Conservation (phyloP, 2,113 vertebrate genomes). For the Corythaixoides concolor region DNA sequence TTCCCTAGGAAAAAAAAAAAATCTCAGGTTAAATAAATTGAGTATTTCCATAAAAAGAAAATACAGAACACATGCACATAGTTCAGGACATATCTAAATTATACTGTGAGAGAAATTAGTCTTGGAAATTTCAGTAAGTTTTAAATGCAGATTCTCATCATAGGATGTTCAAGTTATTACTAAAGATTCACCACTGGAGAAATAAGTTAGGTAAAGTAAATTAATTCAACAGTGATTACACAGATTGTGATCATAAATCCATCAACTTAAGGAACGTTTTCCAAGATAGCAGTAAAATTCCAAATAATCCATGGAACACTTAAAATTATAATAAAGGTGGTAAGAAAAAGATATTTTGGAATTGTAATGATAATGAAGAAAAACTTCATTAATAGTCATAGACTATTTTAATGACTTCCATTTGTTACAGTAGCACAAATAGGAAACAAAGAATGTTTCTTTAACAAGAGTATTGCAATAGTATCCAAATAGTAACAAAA, state of each 20-base stretch:
- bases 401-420: neutral
- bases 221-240: neutral
- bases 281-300: neutral
- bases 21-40: neutral
- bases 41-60: slow-evolving; percentile 9
- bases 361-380: neutral
- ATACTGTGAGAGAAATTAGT: neutral
- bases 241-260: neutral
- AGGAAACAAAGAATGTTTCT: neutral
- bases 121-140: neutral
- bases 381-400: neutral
- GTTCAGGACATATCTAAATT: neutral
- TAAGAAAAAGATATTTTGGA: neutral
- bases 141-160: slow-evolving; percentile 14
- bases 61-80: neutral
- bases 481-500: neutral
- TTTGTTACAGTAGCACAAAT: neutral
- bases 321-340: neutral
- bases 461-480: neutral
- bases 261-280: neutral
- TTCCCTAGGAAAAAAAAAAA: neutral
- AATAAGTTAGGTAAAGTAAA: slow-evolving; percentile 3
- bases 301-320: neutral
- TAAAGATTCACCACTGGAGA: neutral
- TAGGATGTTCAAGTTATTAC: neutral